A percentile compares a stretch with the other conserved stretches of the same genome.
phyloP scores from a whole-genome alignment of 2,113 vertebrate genomes.

The Xiphophorus maculatus region DNA sequence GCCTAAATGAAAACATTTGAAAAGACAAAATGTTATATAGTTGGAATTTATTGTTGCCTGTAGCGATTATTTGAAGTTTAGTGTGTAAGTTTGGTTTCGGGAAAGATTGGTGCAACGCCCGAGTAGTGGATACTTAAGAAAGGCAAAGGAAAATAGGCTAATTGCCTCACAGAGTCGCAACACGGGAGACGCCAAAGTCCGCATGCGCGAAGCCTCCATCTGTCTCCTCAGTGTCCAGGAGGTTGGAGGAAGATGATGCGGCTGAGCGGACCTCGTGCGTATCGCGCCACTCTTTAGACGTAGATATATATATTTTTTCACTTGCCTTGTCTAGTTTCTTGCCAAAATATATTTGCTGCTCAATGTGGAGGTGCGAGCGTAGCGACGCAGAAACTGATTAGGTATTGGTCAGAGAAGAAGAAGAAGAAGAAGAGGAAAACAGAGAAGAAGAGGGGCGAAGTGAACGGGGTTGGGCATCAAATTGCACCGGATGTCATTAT shows the following conservation, averaged over 20 bases:
- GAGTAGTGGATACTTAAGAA: not conserved
- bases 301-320: constrained; percentile 29
- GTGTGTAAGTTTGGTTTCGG: not conserved
- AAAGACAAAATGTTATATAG: not conserved
- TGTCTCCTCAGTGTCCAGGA: constrained; percentile 44
- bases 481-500: constrained; percentile 77
- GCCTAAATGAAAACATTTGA: not conserved
- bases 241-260: constrained; percentile 63
- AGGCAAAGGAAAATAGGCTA: not conserved
- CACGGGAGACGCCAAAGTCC: not conserved
- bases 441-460: constrained; percentile 1
- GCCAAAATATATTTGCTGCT: constrained; percentile 61
- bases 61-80: not conserved
- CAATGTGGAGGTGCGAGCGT: constrained; percentile 51
- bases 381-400: constrained; percentile 26
- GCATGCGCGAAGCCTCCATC: constrained; percentile 68
- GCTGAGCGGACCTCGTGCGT: constrained; percentile 64
- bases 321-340: constrained; percentile 68
- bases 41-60: not conserved
- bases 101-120: not conserved
- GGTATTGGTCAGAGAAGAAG: constrained; percentile 14
- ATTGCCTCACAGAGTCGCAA: not conserved
- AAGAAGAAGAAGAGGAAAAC: constrained; percentile 1
- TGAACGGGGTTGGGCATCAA: constrained; percentile 58
- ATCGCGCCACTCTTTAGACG: constrained; percentile 42